Conservation (phyloP, 2,797 vertebrate species). For the Petrocephalus schoutedeni region DNA sequence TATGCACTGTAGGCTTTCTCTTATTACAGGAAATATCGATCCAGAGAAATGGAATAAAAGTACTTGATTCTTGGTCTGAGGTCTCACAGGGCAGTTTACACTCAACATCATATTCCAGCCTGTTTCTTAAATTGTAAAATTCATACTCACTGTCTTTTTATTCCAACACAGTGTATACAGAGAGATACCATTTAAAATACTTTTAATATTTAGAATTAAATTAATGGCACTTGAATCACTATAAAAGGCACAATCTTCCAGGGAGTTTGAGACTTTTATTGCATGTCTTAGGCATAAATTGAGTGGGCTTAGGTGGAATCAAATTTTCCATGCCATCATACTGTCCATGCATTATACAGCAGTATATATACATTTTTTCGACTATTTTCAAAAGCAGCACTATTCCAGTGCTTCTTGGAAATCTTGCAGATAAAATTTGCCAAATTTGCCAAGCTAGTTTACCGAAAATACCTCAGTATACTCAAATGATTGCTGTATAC, state of each 20-base stretch:
- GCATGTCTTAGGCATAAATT: background rate
- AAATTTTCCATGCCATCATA: background rate
- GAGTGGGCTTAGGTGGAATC: background rate
- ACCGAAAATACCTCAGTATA: background rate
- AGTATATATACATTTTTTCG: background rate
- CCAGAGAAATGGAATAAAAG: background rate
- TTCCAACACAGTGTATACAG: background rate
- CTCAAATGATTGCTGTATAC: background rate
- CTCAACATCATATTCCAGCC: background rate
- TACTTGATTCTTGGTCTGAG: background rate
- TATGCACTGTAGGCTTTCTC: background rate
- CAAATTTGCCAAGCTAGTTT: background rate
- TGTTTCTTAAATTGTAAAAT: slow-evolving; percentile 1
- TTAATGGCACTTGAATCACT: background rate
- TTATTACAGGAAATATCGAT: background rate
- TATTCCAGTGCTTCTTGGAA: background rate
- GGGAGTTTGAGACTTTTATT: background rate
- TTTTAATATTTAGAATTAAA: background rate
- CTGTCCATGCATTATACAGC: background rate
- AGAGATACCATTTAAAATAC: background rate
- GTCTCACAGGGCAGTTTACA: background rate
- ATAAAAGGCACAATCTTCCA: background rate
- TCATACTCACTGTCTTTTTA: background rate
- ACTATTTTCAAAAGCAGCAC: background rate
- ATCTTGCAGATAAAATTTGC: background rate